Conservation (phyloP, 2,113 vertebrate genomes). For the Clarias magur region DNA sequence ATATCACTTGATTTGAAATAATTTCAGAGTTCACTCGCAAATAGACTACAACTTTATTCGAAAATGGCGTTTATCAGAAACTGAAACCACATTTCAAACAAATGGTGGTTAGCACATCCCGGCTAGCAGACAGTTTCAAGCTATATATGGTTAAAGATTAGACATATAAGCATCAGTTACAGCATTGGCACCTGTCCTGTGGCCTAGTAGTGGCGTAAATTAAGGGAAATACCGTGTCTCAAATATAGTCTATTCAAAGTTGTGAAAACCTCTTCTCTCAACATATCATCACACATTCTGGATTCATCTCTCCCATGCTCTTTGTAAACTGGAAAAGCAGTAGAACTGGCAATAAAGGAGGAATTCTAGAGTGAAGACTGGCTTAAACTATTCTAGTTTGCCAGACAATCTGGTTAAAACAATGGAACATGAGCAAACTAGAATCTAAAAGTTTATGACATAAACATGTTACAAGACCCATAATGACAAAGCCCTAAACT, state of each 20-base stretch:
- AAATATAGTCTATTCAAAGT: background rate
- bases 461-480: background rate
- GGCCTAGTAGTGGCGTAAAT: background rate
- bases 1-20: background rate
- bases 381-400: background rate
- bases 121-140: background rate
- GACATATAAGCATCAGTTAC: background rate
- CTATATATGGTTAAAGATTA: background rate
- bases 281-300: background rate
- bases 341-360: background rate
- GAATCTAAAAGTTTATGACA: background rate
- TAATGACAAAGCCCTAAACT: background rate
- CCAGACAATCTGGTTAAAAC: background rate
- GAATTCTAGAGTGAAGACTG: background rate
- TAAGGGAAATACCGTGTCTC: background rate
- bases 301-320: background rate
- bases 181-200: background rate
- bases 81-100: conserved; percentile 6
- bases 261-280: background rate
- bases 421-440: background rate
- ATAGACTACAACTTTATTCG: background rate
- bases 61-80: background rate
- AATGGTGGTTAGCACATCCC: background rate
- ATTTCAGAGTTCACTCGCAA: background rate
- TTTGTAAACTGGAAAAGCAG: background rate